Evolutionary conservation across 2,113 vertebrate species (phyloP), one percentile per base, ranked within the genome.

Genomic region (Albula glossodonta): DNA sequence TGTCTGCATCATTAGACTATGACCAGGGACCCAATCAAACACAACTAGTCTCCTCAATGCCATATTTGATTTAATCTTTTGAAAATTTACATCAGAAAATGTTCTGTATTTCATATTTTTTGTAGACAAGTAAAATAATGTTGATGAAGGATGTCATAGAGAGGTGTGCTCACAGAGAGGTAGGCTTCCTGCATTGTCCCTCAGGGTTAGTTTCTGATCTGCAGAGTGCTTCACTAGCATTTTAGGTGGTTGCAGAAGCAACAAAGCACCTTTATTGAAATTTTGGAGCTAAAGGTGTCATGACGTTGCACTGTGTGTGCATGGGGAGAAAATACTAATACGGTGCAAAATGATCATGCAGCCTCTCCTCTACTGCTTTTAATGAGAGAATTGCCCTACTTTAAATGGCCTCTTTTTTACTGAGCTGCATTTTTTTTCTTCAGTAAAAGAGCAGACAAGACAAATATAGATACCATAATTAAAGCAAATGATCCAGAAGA

Each of bases 371-470:
- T 81, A 49, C 84, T 89, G 84, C 83, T 84, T 92, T 88, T 94
- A 93, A 94, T 92, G 90, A 92, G 91, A 90, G 89, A 90, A 87
- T 87, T 94, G 92, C 70, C 92, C 92, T 94, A 94, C 89, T 93
- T 95, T 89, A 89, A 92, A 79, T 25, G 13, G 19, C 50, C 77
- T 25, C 84, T 57, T 79, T 10, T 79, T 49, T 80, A 49, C 52
- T 49, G 41, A 25, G 15, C 15, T 41, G 31, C 1, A 1, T 41
- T 41, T 41, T 41, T 41, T 6, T 60, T 9, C 12, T 83, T 51
- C 51, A 57, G 51, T 77, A 60, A 31, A 84, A 60, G 51, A 84
- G 41, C 86, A 90, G 89, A 91, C 88, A 92, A 90, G 92, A 91
- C 90, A 93, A 92, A 93, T 91, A 94, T 92, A 92, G 90, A 93